phyloP scores from a whole-genome alignment of 2,113 vertebrate species.

The Anser brachyrhynchus region DNA sequence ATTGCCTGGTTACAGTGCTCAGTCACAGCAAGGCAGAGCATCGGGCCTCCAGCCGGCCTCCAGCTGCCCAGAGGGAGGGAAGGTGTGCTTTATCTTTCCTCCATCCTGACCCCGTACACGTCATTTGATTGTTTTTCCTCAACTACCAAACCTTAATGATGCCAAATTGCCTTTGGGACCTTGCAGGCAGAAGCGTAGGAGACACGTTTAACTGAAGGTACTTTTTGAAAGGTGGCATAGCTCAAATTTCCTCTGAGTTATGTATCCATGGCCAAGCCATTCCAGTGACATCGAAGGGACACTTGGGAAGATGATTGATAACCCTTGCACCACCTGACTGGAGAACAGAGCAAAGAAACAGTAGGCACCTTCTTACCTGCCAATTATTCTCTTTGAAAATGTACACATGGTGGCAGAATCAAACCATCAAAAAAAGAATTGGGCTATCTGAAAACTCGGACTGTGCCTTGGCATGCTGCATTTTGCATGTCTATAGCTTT shows the following conservation, averaged over 20 bases:
- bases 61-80: background rate
- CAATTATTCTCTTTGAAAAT: background rate
- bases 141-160: background rate
- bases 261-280: background rate
- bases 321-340: background rate
- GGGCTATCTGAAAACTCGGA: background rate
- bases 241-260: background rate
- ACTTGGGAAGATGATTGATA: background rate
- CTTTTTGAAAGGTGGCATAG: background rate
- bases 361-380: background rate
- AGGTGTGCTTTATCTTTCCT: background rate
- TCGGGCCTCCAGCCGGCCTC: background rate
- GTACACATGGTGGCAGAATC: background rate
- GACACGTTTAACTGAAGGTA: accelerated
- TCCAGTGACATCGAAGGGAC: background rate
- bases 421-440: background rate
- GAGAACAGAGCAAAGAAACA: background rate
- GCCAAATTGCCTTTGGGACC: background rate
- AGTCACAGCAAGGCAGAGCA: background rate
- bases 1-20: accelerated
- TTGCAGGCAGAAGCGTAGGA: background rate
- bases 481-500: background rate
- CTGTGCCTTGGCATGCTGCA: background rate
- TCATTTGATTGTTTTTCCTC: background rate
- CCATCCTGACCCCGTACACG: background rate